Evolutionary conservation across 2,797 vertebrate genomes (phyloP).

Genomic region (Schizopygopsis malacanthus): DNA sequence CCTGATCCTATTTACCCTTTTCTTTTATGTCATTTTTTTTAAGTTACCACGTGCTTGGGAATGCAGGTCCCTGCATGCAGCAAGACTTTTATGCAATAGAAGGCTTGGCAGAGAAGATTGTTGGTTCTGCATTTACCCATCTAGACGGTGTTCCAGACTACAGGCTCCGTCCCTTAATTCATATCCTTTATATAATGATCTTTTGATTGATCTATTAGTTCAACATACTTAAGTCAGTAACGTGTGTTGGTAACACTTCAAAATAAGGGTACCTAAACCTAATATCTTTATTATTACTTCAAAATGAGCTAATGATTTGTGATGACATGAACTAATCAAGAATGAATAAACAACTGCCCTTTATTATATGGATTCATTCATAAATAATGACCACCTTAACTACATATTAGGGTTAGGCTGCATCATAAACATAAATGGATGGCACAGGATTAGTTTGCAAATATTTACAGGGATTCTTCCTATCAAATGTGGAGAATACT

Average conservation of each 20-base stretch:
- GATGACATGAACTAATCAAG: not conserved
- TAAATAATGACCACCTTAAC: too few relatives aligned
- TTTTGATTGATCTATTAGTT: not conserved
- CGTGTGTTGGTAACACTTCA: not conserved
- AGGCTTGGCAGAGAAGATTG: conserved; percentile 84
- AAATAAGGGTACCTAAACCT: not conserved
- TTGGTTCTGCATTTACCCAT: conserved; percentile 87
- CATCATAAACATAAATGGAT: too few relatives aligned
- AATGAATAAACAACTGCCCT: not conserved
- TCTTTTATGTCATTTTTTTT: not conserved
- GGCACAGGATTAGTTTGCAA: too few relatives aligned
- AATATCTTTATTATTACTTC: not conserved
- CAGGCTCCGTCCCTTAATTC: conserved; percentile 90
- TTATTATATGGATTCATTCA: too few relatives aligned
- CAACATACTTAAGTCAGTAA: not conserved
- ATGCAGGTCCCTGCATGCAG: conserved; percentile 86
- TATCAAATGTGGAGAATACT: too few relatives aligned
- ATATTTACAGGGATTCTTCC: too few relatives aligned
- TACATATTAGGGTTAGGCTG: too few relatives aligned
- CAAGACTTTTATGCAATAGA: conserved; percentile 93
- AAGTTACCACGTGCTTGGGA: conserved; percentile 92
- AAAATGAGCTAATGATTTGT: not conserved
- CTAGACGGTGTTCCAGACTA: conserved; percentile 92
- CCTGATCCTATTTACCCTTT: not conserved
- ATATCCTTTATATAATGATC: conserved; percentile 85